Percentiles rank a stretch among this genome's conserved stretches.
These are phyloP conservation scores for Triplophysa siluroides DNA, from an alignment of 2,113 vertebrate species.

Conservation along the genomic window DNA sequence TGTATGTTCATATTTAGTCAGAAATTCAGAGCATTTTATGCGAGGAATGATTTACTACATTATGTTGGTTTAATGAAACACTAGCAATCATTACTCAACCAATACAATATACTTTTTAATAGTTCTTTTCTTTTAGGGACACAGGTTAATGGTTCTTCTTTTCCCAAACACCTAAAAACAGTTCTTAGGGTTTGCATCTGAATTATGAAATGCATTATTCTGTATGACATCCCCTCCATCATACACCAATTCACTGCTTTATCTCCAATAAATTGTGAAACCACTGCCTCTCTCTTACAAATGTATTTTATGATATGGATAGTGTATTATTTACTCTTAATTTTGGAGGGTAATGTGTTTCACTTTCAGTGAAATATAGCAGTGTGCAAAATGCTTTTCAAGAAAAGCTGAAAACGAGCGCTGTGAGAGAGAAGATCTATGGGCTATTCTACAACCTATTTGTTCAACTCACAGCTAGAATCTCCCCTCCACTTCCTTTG, in stretches of 20 bases:
- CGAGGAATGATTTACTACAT: not conserved
- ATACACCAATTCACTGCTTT: not conserved
- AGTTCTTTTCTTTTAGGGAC: not conserved
- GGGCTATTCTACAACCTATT: slow-evolving; percentile 26
- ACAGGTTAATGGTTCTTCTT: not conserved
- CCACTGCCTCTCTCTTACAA: not conserved
- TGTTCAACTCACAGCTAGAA: slow-evolving; percentile 19
- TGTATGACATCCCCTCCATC: slow-evolving; percentile 7
- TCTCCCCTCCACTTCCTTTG: slow-evolving; percentile 24
- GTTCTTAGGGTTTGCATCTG: not conserved
- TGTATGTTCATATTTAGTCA: not conserved
- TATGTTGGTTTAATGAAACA: not conserved
- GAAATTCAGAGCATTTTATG: not conserved
- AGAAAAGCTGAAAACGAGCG: slow-evolving; percentile 22
- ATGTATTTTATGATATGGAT: not conserved
- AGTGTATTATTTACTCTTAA: not conserved
- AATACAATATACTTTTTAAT: slow-evolving; percentile 2
- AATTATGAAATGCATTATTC: not conserved
- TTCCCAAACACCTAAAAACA: not conserved
- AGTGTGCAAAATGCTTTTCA: not conserved
- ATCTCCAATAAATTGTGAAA: slow-evolving; percentile 3
- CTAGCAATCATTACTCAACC: slow-evolving; percentile 5
- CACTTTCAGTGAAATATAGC: slow-evolving; percentile 5
- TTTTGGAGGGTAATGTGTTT: slow-evolving; percentile 6
- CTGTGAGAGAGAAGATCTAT: slow-evolving; percentile 34